Conservation (phyloP, 2,888 invertebrate species). For the Protonemura montana region DNA sequence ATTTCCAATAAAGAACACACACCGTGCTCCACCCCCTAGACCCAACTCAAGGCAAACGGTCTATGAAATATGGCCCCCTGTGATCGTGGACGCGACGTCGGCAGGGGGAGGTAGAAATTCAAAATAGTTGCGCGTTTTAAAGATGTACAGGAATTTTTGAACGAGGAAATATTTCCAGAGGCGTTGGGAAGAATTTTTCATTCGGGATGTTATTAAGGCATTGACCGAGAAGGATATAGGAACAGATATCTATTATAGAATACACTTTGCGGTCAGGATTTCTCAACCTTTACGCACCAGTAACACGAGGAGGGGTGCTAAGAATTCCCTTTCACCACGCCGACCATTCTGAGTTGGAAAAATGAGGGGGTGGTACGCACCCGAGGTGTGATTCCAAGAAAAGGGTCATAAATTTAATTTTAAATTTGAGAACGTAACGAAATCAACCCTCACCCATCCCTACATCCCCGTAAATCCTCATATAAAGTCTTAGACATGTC, state of each 20-base stretch:
- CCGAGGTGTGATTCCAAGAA: too few relatives aligned
- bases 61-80: conserved; percentile 16
- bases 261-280: neutral
- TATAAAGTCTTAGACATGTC: neutral
- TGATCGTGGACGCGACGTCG: neutral
- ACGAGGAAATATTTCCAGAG: conserved; percentile 2
- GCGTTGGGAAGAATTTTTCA: neutral
- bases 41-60: neutral
- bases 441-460: neutral
- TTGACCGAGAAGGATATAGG: neutral
- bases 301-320: neutral
- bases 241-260: neutral
- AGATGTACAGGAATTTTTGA: neutral
- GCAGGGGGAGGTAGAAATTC: neutral
- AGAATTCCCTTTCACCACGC: neutral
- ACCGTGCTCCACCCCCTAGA: neutral
- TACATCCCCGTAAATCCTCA: too few relatives aligned
- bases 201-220: conserved; percentile 7
- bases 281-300: neutral
- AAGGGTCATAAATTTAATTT: neutral
- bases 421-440: neutral
- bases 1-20: conserved; percentile 38
- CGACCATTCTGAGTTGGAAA: neutral
- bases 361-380: neutral
- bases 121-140: conserved; percentile 29